Evolutionary conservation across 1,140 invertebrate species (phyloP), one percentile per base, ranked within the genome.

Genomic region (Micrasema minimum): DNA sequence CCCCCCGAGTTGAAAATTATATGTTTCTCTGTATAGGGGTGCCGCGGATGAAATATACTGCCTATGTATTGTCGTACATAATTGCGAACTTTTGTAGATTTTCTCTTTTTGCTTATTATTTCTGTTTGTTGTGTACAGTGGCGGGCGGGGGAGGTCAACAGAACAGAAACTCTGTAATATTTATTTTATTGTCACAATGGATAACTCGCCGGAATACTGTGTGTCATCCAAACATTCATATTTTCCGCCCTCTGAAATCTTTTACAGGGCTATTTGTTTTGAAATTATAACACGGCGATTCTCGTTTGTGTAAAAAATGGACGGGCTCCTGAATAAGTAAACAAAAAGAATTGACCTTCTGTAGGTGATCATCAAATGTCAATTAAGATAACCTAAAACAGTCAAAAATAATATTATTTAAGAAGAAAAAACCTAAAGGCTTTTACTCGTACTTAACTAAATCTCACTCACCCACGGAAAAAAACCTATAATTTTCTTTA

Each of bases 101-200:
- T 74, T 67, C 72, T 74, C 72, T 74, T 74, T 74, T 74, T 74
- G 72, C 72, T 74, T 74, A 74, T 74, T 74, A 74, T 70, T 74
- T 70, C 72, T 74, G 72, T 74, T 74, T 74, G 72, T 70, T 70
- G 72, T 73, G 72, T 73, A 53, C 67, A 51, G 62, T 50, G 50
- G 38, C 50, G 61, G 61, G 26, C n/a, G 41, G 26, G 43, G 35
- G 14, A 12, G 57, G 51, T 55, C 46, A 48, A 48, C 18, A 48
- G 46, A 16, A 16, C 46, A n/a, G 43, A 16, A 14, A 16, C 16
- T 57, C n/a, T 59, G 18, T 64, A 46, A 23, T 64, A 46, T 64
- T 64, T 64, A 64, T 64, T 59, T 64, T 64, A 64, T 64, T 64
- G 41, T 46, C 22, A 14, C 61, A 64, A 18, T 31, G 61, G 23